Percentiles rank a stretch among this genome's conserved stretches.
Conservation (phyloP, 2,113 vertebrate species). For the Brachypodius melanocephalos region DNA sequence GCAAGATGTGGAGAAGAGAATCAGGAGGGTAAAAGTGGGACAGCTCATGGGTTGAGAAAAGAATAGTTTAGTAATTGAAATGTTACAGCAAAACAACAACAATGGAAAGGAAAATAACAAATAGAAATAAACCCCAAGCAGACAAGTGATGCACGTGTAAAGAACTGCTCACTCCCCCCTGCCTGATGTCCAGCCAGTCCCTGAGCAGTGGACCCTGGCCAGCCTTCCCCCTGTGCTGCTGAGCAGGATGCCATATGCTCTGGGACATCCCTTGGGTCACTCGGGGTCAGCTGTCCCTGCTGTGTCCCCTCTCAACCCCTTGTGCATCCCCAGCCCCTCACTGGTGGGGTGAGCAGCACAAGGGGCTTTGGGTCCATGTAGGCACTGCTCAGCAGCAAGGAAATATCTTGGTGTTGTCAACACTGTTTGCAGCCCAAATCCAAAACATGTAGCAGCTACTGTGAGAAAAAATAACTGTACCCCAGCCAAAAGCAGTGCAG, state of each 20-base stretch:
- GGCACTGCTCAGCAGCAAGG: not conserved
- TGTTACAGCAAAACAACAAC: not conserved
- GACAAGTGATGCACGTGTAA: not conserved
- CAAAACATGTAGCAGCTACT: not conserved
- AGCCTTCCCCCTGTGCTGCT: not conserved
- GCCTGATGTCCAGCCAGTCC: not conserved
- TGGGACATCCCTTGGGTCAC: not conserved
- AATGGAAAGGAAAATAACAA: not conserved
- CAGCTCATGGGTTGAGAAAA: not conserved
- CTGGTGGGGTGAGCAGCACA: not conserved
- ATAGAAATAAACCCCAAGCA: not conserved
- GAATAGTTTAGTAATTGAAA: not conserved
- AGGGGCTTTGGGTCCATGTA: not conserved
- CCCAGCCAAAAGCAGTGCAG: not conserved
- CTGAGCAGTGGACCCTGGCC: not conserved
- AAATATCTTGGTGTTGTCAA: not conserved
- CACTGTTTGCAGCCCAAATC: not conserved
- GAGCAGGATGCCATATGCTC: not conserved
- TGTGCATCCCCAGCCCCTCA: not conserved
- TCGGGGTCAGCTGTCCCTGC: not conserved
- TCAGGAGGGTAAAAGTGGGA: not conserved
- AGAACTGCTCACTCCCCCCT: not conserved
- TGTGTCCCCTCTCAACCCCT: not conserved
- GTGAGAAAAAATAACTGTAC: not conserved
- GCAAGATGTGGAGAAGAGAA: not conserved